These are phyloP conservation scores for Sceliomorpha sp. DNA, from an alignment of 2,888 invertebrate species.

Conservation along the genomic window DNA sequence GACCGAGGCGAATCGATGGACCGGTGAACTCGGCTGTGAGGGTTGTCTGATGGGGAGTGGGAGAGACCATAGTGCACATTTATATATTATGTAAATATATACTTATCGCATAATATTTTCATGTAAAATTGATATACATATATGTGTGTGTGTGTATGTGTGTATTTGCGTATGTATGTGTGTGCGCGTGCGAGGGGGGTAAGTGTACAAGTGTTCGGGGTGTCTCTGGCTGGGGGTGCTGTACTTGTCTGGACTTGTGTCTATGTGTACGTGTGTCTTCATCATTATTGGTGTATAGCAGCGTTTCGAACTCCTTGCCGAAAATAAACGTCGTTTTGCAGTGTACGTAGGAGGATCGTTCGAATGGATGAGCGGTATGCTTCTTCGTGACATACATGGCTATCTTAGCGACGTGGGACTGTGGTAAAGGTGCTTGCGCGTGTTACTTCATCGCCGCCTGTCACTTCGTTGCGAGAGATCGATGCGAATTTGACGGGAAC, in stretches of 20 bases:
- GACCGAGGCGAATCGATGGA: slow-evolving; percentile 53
- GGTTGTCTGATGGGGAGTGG: slow-evolving; percentile 76
- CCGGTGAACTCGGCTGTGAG: slow-evolving; percentile 62
- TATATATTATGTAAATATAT: slow-evolving; percentile 79
- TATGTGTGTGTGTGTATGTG: slow-evolving; percentile 72
- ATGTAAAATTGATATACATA: slow-evolving; percentile 73
- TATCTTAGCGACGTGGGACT: slow-evolving; percentile 21
- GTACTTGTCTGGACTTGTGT: neutral
- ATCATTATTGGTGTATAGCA: slow-evolving; percentile 74
- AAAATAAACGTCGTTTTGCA: slow-evolving; percentile 68
- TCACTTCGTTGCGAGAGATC: neutral
- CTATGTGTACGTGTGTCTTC: slow-evolving; percentile 5
- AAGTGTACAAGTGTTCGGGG: neutral
- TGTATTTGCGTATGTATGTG: slow-evolving; percentile 33
- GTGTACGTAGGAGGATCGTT: slow-evolving; percentile 43
- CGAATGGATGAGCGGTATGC: slow-evolving; percentile 26
- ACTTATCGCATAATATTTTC: slow-evolving; percentile 79
- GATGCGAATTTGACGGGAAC: neutral
- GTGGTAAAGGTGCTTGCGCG: slow-evolving; percentile 13
- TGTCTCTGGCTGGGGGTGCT: neutral
- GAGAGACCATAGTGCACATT: slow-evolving; percentile 81
- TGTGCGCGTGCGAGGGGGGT: slow-evolving; percentile 14
- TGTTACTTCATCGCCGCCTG: slow-evolving; percentile 3
- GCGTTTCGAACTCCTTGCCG: slow-evolving; percentile 81
- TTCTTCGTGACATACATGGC: slow-evolving; percentile 20